Evolutionary conservation across 2,797 vertebrate species (phyloP).

Genomic region (Pogonophryne albipinna): DNA sequence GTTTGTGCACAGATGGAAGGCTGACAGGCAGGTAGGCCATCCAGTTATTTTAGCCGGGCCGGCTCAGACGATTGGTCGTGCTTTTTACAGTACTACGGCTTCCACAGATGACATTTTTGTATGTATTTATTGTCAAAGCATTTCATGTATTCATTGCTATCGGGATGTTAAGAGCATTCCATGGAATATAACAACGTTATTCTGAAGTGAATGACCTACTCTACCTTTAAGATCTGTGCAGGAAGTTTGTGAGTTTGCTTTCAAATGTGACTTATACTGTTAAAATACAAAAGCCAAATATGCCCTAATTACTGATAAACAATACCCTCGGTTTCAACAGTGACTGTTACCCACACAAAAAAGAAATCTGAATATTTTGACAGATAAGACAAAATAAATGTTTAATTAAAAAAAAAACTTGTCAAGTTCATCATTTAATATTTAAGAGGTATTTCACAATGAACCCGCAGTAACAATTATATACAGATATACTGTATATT

Average conservation of each 20-base stretch:
- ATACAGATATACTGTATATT: slow-evolving; percentile 19
- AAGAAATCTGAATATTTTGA: not conserved
- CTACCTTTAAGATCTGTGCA: not conserved
- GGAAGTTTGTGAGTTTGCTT: not conserved
- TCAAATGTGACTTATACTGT: not conserved
- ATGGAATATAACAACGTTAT: too few species aligned
- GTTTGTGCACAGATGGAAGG: too few species aligned
- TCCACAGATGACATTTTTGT: too few species aligned
- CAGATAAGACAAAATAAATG: slow-evolving; percentile 14
- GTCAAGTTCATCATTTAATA: slow-evolving; percentile 11
- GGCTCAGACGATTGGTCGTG: too few species aligned
- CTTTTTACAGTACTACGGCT: too few species aligned
- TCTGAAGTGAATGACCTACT: too few species aligned
- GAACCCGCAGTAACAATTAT: slow-evolving; percentile 16
- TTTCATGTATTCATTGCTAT: too few species aligned
- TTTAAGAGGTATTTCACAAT: slow-evolving; percentile 31
- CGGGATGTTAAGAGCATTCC: too few species aligned
- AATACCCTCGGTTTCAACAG: not conserved
- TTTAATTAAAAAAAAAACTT: slow-evolving; percentile 43
- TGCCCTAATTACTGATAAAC: not conserved
- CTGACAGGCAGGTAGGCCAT: too few species aligned
- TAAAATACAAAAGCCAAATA: not conserved
- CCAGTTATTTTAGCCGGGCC: too few species aligned
- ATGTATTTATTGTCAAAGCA: too few species aligned
- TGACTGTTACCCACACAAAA: not conserved